Evolutionary conservation across 1,140 invertebrate genomes (phyloP).

Genomic region (Heliconius congener): DNA sequence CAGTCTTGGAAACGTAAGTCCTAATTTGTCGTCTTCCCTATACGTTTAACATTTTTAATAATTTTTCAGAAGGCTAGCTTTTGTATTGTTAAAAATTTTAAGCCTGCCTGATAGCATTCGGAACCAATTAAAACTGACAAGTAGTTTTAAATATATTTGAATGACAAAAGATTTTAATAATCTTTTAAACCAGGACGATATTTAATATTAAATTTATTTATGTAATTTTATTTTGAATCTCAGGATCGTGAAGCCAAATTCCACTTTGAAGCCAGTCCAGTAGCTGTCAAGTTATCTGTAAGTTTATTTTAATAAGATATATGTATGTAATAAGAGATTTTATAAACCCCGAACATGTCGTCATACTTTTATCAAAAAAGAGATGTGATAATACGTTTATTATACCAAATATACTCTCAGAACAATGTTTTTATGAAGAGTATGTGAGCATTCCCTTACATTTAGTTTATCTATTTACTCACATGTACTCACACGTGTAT

Average conservation of each 20-base stretch:
- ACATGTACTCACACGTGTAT: too few relatives aligned
- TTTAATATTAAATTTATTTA: conserved; percentile 8
- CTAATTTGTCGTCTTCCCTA: not conserved
- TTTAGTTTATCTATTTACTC: too few relatives aligned
- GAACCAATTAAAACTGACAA: not conserved
- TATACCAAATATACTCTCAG: too few relatives aligned
- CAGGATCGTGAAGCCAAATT: conserved; percentile 71
- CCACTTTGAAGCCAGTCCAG: conserved; percentile 69
- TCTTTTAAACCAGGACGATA: not conserved
- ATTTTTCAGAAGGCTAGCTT: too few relatives aligned
- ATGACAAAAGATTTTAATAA: not conserved
- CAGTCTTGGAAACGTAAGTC: conserved; percentile 61
- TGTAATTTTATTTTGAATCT: conserved; percentile 33
- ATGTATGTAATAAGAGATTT: not conserved
- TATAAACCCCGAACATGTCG: not conserved
- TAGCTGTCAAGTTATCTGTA: conserved; percentile 73
- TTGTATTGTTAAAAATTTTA: too few relatives aligned
- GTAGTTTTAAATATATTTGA: not conserved
- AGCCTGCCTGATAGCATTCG: too few relatives aligned
- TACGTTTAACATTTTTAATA: too few relatives aligned
- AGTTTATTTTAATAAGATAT: conserved; percentile 45
- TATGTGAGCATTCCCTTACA: too few relatives aligned
- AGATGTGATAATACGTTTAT: too few relatives aligned
- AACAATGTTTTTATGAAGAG: too few relatives aligned
- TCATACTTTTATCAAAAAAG: too few relatives aligned